These are phyloP conservation scores for Halichoerus grypus DNA, from an alignment of 2,113 vertebrate species.

Conservation along the genomic window DNA sequence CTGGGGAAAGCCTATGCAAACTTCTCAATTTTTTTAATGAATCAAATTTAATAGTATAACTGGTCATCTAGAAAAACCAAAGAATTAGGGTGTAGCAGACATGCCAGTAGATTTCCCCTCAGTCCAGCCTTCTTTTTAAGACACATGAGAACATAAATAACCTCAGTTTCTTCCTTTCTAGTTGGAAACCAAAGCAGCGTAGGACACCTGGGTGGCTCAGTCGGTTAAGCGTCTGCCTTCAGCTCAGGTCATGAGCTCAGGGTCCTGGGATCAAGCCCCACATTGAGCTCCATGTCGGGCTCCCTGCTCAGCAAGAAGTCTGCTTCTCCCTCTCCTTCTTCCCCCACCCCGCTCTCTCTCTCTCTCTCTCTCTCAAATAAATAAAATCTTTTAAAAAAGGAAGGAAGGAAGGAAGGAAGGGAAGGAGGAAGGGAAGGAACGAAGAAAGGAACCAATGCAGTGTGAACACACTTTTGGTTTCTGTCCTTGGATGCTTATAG, in stretches of 20 bases:
- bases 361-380: too few relatives aligned
- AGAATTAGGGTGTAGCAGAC: neutral
- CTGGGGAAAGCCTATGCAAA: neutral
- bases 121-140: neutral
- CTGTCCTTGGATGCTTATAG: neutral
- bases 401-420: neutral
- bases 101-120: neutral
- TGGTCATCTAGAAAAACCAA: neutral
- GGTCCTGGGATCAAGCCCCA: too few relatives aligned
- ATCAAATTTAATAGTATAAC: conserved; percentile 8
- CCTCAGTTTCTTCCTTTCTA: neutral
- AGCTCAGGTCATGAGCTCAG: too few relatives aligned
- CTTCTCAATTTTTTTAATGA: neutral
- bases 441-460: neutral
- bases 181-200: neutral
- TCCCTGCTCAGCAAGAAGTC: neutral
- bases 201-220: neutral
- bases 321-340: neutral
- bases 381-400: too few relatives aligned
- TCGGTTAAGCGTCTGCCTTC: neutral
- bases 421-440: neutral
- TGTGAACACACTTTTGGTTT: neutral
- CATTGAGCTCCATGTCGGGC: neutral
- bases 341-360: too few relatives aligned
- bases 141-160: neutral